These are phyloP conservation scores for Pomacea maculata DNA, from an alignment of 1,140 invertebrate genomes.

Conservation along the genomic window DNA sequence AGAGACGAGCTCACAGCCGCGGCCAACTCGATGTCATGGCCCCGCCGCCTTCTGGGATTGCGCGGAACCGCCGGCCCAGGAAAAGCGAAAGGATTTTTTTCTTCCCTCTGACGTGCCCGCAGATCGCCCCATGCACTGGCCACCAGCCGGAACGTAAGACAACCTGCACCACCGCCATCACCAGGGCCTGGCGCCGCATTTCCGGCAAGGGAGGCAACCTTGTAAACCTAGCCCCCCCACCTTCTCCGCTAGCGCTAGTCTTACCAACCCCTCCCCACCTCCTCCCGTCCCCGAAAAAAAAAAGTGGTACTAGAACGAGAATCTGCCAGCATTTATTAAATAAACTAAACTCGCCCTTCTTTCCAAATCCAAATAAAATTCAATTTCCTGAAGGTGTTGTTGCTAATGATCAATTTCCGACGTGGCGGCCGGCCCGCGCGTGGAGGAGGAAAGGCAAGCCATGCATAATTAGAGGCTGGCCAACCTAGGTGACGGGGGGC, in stretches of 20 bases:
- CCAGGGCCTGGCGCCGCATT: conserved; percentile 13
- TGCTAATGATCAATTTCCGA: conserved; percentile 34
- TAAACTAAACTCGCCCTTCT: conserved; percentile 25
- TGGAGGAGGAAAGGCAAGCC: not conserved
- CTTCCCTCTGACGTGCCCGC: no score
- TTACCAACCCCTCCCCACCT: not conserved
- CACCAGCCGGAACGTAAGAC: no score
- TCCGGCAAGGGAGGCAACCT: conserved; percentile 17
- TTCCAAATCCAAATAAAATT: conserved; percentile 37
- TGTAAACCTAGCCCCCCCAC: conserved; percentile 11
- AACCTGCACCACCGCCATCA: no score
- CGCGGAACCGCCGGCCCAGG: no score
- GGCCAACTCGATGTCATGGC: no score
- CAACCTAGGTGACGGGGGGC: not conserved
- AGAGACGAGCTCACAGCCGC: no score
- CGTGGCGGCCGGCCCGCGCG: not conserved
- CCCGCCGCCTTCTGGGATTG: no score
- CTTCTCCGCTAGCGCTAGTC: no score
- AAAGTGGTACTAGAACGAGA: not conserved
- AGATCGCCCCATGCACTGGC: no score
- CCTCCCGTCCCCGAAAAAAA: not conserved
- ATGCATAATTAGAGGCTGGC: conserved; percentile 2
- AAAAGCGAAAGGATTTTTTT: no score
- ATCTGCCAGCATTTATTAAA: conserved; percentile 25
- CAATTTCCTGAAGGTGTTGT: conserved; percentile 31